Evolutionary conservation across 2,888 invertebrate species (phyloP), one percentile per base, ranked within the genome.

Genomic region (Smittia sp.): DNA sequence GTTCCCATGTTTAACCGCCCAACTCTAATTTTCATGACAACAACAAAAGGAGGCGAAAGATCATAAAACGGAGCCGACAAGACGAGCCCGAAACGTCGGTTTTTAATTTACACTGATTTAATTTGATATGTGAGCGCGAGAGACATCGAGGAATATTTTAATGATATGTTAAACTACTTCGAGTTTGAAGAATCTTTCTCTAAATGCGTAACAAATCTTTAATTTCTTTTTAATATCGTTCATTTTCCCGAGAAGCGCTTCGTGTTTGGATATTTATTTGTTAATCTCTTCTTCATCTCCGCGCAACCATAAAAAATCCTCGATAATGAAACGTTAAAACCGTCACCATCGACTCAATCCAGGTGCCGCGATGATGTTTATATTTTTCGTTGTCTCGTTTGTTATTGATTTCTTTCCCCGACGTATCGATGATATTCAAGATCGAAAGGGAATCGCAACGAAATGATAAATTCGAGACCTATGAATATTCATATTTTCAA

Each of bases 101-200:
- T 58, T 67, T 67, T 67, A 67, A 67, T 67, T 67, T 67, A 67
- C 67, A 67, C 67, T 39, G 46, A 25, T 22, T 67, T 67, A 22
- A 67, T 46, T 67, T 67, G 41, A 46, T 67, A 22, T 41, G 24
- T 41, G 58, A 58, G 15, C 13, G 7, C 38, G 41, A 67, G 67
- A 46, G 46, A 46, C 46, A 46, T 46, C 46, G n/a, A 46, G 15
- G 46, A 41, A 67, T 38, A 39, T 46, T 67, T 67, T 67, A 67
- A 67, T 67, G 67, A 67, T 67, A 41, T 41, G 67, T 67, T 67
- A 67, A 67, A 39, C 67, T 67, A 67, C 67, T 67, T 58, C 22
- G 20, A 58, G 9, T 52, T 13, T 66, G 66, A 66, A 66, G 39
- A 38, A 15, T 66, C 15, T 66, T 39, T 9, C 13, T 22, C 15